Evolutionary conservation across 2,888 invertebrate species (phyloP), one percentile per base, ranked within the genome.

Genomic region (Pomacea canaliculata): DNA sequence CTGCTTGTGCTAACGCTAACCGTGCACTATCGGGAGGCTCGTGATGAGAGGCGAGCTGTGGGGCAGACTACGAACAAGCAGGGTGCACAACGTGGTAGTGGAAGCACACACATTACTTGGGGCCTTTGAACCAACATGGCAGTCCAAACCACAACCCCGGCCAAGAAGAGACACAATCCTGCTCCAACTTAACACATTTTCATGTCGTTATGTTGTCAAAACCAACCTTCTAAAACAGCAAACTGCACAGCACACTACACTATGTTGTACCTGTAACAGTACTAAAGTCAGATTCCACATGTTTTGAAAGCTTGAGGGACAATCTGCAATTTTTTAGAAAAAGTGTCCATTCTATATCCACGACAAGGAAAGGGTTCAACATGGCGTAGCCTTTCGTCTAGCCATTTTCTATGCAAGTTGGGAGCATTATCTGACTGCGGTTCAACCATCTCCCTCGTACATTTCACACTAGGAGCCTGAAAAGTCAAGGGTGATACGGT

Each of bases 361-460:
- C 59, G 23, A 68, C 71, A 56, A 70, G 76, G 73, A 76, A 76
- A 80, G 73, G 81, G 83, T 83, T 84, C 88, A 89, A 89, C 85
- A 89, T 89, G 88, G 88, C 88, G 88, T 82, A 83, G 81, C 80
- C 78, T 76, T 79, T 81, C 83, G 79, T 80, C 83, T 82, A 82
- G 82, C 83, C 83, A 84, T 85, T 83, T 85, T 85, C 83, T 83
- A 79, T 81, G 81, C 81, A 80, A 82, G 77, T 83, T 80, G 79
- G 79, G 83, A 82, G 80, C 82, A 82, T 80, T 81, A 84, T 84
- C 84, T 63, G 70, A 69, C 76, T 49, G 70, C 62, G 48, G 68
- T 74, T 59, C 48, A 67, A 69, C 74, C 74, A 74, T 74, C 74
- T 68, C 73, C 68, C 46, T 68, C 62, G 68, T 51, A 74, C 69